Evolutionary conservation across 2,888 invertebrate species (phyloP), one percentile per base, ranked within the genome.

Genomic region (Bembecia ichneumoniformis): DNA sequence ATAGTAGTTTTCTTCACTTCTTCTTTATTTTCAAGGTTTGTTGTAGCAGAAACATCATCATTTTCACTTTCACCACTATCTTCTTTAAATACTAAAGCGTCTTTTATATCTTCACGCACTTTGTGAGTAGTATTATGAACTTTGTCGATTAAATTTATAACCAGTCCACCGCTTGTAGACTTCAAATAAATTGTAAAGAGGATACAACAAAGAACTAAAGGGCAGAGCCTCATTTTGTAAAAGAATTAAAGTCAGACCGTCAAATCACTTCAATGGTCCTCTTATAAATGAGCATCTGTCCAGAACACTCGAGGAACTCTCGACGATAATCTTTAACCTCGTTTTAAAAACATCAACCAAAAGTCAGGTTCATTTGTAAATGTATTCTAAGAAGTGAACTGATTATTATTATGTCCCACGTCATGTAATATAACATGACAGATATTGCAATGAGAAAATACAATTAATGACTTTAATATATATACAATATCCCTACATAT

Each of bases 281-380:
- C 53, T 58, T 52, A 51, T 47, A 53, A 69, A 68, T 68, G 62
- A 68, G 52, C 55, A 54, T 47, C 51, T 50, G 44, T 50, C 50
- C 52, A 53, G 50, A 49, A 50, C 51, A 11, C 40, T 40, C 40
- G 40, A 28, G 5, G 28, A 28, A 43, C 44, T 48, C 45, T 51
- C 52, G 53, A 54, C 53, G 74, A 74, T 75, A 73, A 66, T 68
- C 53, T 20, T 49, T 68, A 62, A 68, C 69, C 70, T 62, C 40
- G 5, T 40, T 40, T 40, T 40, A 40, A 14, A 7, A 40, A 40
- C 14, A 40, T 40, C 3, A 13, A 40, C 40, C 40, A 9, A 28
- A 28, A 28, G 28, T 9, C 28, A 28, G n/a, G n/a, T n/a, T n/a
- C n/a, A n/a, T n/a, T n/a, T n/a, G n/a, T n/a, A n/a, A 40, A 47